Evolutionary conservation across 2,888 invertebrate species (phyloP), one percentile per base, ranked within the genome.

Genomic region (Lepidonotus clava): DNA sequence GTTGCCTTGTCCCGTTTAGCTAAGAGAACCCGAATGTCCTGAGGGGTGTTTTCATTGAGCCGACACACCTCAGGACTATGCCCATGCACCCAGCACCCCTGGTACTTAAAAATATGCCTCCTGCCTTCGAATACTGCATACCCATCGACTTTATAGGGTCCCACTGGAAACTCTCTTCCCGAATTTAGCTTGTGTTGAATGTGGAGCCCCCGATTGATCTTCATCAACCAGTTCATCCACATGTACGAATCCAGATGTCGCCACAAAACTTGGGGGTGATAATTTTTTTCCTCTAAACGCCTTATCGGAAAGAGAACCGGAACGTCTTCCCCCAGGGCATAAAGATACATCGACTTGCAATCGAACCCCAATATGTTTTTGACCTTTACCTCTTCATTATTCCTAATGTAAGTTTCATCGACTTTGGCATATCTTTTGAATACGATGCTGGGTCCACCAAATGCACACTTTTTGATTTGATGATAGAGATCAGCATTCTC

Each of bases 181-280:
- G 56, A n/a, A n/a, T 56, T 56, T n/a, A 56, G 56, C 56, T 56
- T 56, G 56, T 56, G 56, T 56, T 56, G 56, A n/a, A 56, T 56
- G 56, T 56, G 56, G 14, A 56, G 5, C n/a, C n/a, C n/a, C 24
- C 56, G 5, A 5, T 56, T n/a, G 5, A 5, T 8, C n/a, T 11
- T n/a, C n/a, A n/a, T n/a, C 5, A 11, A n/a, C 56, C 56, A 56
- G 24, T 56, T 56, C 24, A 56, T 5, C 56, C 56, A 56, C 56
- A 18, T 11, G 56, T 56, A 56, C 56, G n/a, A 18, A 5, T 56
- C 56, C 5, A 56, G 56, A n/a, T 56, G 56, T n/a, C 56, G 5
- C 56, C 56, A 56, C 5, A 11, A 18, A 8, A 56, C 24, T n/a
- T 56, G 14, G 24, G 56, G 56, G 8, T 56, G 8, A n/a, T 18